Evolutionary conservation across 2,113 vertebrate genomes (phyloP), one percentile per base, ranked within the genome.

Genomic region (Urocynchramus pylzowi): DNA sequence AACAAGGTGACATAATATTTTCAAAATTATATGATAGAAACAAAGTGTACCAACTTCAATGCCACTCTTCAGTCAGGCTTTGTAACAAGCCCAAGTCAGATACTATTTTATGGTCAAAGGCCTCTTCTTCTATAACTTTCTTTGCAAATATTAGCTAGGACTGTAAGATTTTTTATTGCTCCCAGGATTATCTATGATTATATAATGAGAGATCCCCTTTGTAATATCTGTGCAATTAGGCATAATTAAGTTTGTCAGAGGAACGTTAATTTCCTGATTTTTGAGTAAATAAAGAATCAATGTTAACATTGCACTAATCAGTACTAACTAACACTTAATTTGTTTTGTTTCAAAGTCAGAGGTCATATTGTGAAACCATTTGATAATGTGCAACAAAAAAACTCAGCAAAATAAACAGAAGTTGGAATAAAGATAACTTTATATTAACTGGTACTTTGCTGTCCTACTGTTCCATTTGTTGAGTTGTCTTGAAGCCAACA

Each of bases 221-320:
- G 95, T 84, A 96, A 68, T 95, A 95, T 88, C 82, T 94, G 35
- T 84, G 68, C 63, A 92, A 96, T 96, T 91, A 96, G 54, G 64
- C 85, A 92, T 90, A 96, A 94, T 94, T 90, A 96, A 94, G 85
- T 94, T 97, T 95, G 86, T 93, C 90, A 90, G 68, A 74, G 85
- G 71, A 94, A 96, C 64, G 30, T 95, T 88, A 94, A 96, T 91
- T 95, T 96, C 85, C 93, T 92, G 85, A 95, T 93, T 96, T 96
- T 94, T 87, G 60, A 90, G 88, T 94, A 96, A 95, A 94, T 92
- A 95, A 93, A 80, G 90, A 94, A 93, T 94, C 85, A 80, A 9
- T 80, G 80, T 75, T 95, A 96, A 92, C 84, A 84, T 64, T 94
- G 86, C 90, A 84, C 79, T 97, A 95, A 96, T 92, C 91, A 89